Conservation (phyloP, 2,797 vertebrate genomes). For the Phataginus tetradactyla region DNA sequence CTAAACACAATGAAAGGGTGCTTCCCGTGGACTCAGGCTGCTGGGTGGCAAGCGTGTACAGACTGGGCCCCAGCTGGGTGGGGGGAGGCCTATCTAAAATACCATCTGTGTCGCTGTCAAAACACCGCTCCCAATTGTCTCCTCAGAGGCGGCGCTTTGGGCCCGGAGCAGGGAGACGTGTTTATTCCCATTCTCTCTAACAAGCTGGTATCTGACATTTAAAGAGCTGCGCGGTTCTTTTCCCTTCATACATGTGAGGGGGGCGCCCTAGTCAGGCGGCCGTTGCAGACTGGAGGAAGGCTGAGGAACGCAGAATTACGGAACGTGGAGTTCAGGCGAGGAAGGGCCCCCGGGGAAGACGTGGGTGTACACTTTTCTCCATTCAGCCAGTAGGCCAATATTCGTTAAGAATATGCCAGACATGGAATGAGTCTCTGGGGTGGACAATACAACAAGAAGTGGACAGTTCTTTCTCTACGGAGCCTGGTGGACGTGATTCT, state of each 20-base stretch:
- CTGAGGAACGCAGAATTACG: background rate
- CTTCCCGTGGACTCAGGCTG: background rate
- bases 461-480: background rate
- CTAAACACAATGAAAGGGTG: background rate
- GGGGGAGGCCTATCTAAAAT: background rate
- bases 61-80: background rate
- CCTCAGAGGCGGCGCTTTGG: background rate
- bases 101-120: background rate
- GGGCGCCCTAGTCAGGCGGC: background rate
- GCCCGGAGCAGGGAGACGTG: background rate
- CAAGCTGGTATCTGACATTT: constrained; percentile 13
- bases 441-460: background rate
- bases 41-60: background rate
- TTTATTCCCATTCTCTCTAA: background rate
- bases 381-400: background rate
- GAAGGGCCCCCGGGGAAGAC: background rate
- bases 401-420: background rate
- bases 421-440: background rate
- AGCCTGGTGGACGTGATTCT: background rate
- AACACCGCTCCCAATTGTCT: background rate
- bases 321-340: rapidly evolving
- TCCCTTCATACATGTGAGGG: background rate
- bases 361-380: background rate
- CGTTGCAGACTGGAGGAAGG: background rate
- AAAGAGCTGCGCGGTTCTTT: background rate